phyloP scores from a whole-genome alignment of 1,140 invertebrate species.

The Drosophila asahinai region DNA sequence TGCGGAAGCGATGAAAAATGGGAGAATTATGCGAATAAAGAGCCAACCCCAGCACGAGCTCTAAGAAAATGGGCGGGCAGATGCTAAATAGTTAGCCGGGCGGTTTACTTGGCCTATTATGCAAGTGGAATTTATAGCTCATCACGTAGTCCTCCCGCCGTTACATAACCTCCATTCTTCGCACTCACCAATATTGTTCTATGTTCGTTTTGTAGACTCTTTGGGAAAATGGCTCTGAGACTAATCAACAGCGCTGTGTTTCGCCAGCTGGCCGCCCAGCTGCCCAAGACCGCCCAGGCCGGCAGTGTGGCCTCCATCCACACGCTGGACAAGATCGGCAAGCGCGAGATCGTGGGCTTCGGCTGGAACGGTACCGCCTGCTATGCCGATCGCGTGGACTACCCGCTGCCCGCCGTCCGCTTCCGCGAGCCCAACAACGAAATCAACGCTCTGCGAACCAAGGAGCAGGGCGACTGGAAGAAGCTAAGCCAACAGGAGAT shows the following conservation, averaged over 20 bases:
- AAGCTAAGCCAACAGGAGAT: slow-evolving; percentile 95
- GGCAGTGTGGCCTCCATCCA: slow-evolving; percentile 76
- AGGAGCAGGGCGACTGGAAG: slow-evolving; percentile 98
- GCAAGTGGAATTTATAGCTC: slow-evolving; percentile 4
- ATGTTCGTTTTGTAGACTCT: slow-evolving; percentile 2
- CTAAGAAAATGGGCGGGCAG: slow-evolving; percentile 3
- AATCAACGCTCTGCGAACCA: slow-evolving; percentile 91
- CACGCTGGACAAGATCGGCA: slow-evolving; percentile 88
- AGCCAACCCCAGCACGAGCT: slow-evolving; percentile 1
- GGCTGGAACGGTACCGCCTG: slow-evolving; percentile 92
- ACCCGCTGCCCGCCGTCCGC: slow-evolving; percentile 96
- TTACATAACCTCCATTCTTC: slow-evolving; percentile 38
- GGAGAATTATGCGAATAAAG: slow-evolving; percentile 42
- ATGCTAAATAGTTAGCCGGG: background rate
- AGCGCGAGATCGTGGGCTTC: slow-evolving; percentile 95
- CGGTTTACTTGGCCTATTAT: background rate
- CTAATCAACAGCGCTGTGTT: slow-evolving; percentile 70
- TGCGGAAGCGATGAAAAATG: slow-evolving; percentile 51
- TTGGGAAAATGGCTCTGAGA: slow-evolving; percentile 75
- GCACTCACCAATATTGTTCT: slow-evolving; percentile 10
- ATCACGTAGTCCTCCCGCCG: slow-evolving; percentile 7
- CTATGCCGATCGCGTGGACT: slow-evolving; percentile 93
- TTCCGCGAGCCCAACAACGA: slow-evolving; percentile 90
- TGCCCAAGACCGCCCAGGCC: slow-evolving; percentile 62
- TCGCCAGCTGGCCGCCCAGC: slow-evolving; percentile 69